Percentiles rank a stretch among this genome's conserved stretches.
Conservation (phyloP, 2,888 invertebrate genomes). For the Mactromeris polynyma region DNA sequence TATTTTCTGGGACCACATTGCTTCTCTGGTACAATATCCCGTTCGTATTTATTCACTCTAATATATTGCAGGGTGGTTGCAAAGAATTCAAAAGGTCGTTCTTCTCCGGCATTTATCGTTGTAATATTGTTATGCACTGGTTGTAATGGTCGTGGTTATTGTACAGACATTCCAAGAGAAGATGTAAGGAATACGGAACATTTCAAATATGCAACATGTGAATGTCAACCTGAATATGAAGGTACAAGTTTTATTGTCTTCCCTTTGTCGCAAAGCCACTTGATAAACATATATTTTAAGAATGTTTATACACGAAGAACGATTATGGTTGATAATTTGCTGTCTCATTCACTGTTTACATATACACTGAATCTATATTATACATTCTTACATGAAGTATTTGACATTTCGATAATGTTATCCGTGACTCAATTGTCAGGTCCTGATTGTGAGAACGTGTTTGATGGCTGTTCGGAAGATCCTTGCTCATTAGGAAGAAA, state of each 20-base stretch:
- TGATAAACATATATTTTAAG: no score
- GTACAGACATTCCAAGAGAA: not conserved
- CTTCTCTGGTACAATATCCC: no score
- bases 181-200: slow-evolving; percentile 30
- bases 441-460: slow-evolving; percentile 22
- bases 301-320: not conserved
- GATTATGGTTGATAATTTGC: no score
- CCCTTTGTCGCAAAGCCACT: not conserved
- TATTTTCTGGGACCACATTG: not conserved
- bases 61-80: not conserved
- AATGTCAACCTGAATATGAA: slow-evolving; percentile 36
- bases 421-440: no score
- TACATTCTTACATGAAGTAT: no score
- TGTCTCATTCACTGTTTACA: no score
- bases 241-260: not conserved
- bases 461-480: slow-evolving; percentile 17
- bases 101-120: not conserved
- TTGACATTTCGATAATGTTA: no score
- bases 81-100: not conserved
- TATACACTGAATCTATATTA: no score
- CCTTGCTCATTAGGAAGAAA: slow-evolving; percentile 26
- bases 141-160: slow-evolving; percentile 65
- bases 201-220: slow-evolving; percentile 51
- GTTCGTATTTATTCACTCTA: no score
- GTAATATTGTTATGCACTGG: slow-evolving; percentile 63